Conservation (phyloP, 2,113 vertebrate species). For the Procavia capensis region DNA sequence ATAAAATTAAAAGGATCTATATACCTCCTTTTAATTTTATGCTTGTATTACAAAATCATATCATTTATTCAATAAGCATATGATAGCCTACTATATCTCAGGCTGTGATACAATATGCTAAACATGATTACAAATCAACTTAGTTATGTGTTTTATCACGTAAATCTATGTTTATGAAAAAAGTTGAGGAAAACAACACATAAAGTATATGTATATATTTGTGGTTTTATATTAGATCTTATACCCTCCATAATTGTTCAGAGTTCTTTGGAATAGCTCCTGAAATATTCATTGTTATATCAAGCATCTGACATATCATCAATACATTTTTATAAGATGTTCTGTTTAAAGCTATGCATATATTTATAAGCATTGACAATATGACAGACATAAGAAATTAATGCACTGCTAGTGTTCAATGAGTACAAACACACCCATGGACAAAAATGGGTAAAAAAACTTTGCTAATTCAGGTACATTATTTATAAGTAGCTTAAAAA, state of each 20-base stretch:
- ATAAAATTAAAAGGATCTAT: too few relatives aligned
- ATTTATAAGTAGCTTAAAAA: conserved; percentile 1
- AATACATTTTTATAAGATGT: conserved; percentile 55
- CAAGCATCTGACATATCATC: conserved; percentile 47
- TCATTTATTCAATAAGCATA: not conserved
- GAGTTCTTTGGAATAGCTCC: not conserved
- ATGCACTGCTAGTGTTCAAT: not conserved
- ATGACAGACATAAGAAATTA: not conserved
- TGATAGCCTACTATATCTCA: not conserved
- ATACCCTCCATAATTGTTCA: conserved; percentile 11
- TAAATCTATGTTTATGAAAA: conserved; percentile 17
- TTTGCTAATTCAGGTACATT: not conserved
- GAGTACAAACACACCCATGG: not conserved
- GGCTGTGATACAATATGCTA: not conserved
- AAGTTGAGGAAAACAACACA: not conserved
- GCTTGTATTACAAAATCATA: conserved; percentile 13
- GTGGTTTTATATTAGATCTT: conserved; percentile 7
- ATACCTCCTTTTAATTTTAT: conserved; percentile 23
- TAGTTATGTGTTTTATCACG: not conserved
- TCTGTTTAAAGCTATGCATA: conserved; percentile 44
- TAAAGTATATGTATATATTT: not conserved
- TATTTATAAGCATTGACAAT: conserved; percentile 65
- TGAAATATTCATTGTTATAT: conserved; percentile 63
- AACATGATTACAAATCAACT: not conserved
- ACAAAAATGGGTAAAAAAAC: not conserved